A percentile compares a stretch with the other conserved stretches of the same genome.
phyloP scores from a whole-genome alignment of 2,888 invertebrate genomes.

The Glaucopsyche alexis region DNA sequence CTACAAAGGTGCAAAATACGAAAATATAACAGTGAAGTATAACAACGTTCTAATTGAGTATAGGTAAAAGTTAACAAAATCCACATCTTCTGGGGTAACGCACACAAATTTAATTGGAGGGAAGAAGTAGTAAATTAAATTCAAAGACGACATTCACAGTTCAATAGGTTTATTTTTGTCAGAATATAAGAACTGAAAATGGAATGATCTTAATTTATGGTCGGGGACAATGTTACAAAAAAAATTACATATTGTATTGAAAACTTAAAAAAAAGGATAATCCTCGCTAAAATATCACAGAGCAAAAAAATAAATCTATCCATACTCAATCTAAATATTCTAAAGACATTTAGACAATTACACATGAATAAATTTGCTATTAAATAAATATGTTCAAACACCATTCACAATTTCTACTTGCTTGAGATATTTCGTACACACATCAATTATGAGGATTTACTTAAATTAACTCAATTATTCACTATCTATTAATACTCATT shows the following conservation, averaged over 20 bases:
- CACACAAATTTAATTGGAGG: too few species aligned
- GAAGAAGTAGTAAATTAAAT: neutral
- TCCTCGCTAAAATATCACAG: slow-evolving; percentile 75
- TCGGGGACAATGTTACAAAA: slow-evolving; percentile 25
- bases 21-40: too few species aligned
- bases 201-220: slow-evolving; percentile 31
- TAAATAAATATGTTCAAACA: slow-evolving; percentile 34
- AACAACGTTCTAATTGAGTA: too few species aligned
- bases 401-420: slow-evolving; percentile 43
- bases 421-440: slow-evolving; percentile 49
- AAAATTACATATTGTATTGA: slow-evolving; percentile 25
- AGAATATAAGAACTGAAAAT: slow-evolving; percentile 25
- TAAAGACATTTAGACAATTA: slow-evolving; percentile 31
- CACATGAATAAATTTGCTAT: slow-evolving; percentile 28
- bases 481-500: slow-evolving; percentile 59
- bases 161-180: slow-evolving; percentile 11
- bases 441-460: slow-evolving; percentile 66
- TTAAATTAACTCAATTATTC: slow-evolving; percentile 46
- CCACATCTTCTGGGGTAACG: too few species aligned
- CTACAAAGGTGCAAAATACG: too few species aligned
- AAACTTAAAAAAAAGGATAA: slow-evolving; percentile 42
- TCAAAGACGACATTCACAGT: neutral
- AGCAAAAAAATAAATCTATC: slow-evolving; percentile 49
- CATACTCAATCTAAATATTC: slow-evolving; percentile 30
- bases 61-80: too few species aligned